phyloP scores from a whole-genome alignment of 2,113 vertebrate species.

The Beaufortia kweichowensis region DNA sequence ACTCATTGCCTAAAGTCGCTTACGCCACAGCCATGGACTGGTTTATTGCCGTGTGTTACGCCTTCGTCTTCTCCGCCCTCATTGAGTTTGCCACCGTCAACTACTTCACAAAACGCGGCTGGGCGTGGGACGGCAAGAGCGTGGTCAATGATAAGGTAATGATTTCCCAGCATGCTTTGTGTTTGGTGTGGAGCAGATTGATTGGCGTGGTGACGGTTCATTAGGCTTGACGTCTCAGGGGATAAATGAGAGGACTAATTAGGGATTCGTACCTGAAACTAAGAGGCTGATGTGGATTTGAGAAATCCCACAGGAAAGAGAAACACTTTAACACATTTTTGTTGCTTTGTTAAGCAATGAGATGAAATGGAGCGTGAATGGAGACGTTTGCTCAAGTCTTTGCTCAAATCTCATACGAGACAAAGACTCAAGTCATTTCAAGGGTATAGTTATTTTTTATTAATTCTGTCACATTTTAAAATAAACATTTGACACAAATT shows the following conservation, averaged over 20 bases:
- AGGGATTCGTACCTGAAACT: not conserved
- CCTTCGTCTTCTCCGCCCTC: constrained; percentile 96
- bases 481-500: no score
- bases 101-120: constrained; percentile 98
- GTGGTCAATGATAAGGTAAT: constrained; percentile 95
- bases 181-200: not conserved
- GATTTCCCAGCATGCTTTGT: constrained; percentile 53
- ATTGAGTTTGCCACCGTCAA: constrained; percentile 99
- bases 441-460: no score
- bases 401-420: no score
- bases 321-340: no score
- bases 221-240: not conserved
- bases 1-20: constrained; percentile 96
- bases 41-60: constrained; percentile 99
- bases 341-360: no score
- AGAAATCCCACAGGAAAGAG: no score
- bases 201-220: not conserved
- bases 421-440: no score
- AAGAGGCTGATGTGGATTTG: not conserved
- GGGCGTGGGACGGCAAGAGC: constrained; percentile 99
- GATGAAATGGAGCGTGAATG: no score
- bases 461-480: no score
- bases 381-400: no score
- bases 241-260: not conserved
- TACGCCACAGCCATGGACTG: constrained; percentile 99